Evolutionary conservation across 2,797 vertebrate species (phyloP).

Genomic region (Pangasius mekongensis): DNA sequence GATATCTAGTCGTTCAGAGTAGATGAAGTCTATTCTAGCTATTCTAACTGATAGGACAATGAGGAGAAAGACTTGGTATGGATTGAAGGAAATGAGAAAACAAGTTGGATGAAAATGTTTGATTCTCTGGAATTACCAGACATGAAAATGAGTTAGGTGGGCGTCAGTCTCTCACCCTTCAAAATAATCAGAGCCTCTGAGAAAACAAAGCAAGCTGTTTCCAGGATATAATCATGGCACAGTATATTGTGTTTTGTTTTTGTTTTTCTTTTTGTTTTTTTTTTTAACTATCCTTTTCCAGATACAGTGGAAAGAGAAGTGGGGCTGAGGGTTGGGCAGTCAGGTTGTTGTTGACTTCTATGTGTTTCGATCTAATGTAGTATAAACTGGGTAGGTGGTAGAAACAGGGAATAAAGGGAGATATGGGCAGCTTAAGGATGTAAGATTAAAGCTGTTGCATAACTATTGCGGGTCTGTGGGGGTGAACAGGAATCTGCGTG

Average conservation of each 20-base stretch:
- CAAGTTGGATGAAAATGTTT: not conserved
- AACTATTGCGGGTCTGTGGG: constrained; percentile 41
- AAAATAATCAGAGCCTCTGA: constrained; percentile 25
- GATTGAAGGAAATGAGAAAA: constrained; percentile 1
- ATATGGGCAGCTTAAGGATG: constrained; percentile 45
- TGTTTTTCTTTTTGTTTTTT: constrained; percentile 6
- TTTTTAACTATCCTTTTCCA: constrained; percentile 36
- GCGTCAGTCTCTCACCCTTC: not conserved
- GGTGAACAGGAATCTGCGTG: constrained; percentile 17
- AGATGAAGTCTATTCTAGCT: not conserved
- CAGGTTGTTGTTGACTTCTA: not conserved
- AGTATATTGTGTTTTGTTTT: constrained; percentile 37
- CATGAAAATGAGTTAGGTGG: not conserved
- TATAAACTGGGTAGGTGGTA: not conserved
- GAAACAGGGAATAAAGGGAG: constrained; percentile 35
- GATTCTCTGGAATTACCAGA: not conserved
- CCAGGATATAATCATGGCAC: constrained; percentile 53
- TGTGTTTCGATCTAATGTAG: constrained; percentile 16
- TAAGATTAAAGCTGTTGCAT: constrained; percentile 48
- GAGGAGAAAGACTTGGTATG: constrained; percentile 21
- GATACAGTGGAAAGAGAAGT: constrained; percentile 12
- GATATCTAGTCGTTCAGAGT: not conserved
- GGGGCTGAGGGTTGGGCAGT: not conserved
- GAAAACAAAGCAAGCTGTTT: constrained; percentile 51
- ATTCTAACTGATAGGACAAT: not conserved